Evolutionary conservation across 2,797 vertebrate species (phyloP), one percentile per base, ranked within the genome.

Genomic region (Pygocentrus nattereri): DNA sequence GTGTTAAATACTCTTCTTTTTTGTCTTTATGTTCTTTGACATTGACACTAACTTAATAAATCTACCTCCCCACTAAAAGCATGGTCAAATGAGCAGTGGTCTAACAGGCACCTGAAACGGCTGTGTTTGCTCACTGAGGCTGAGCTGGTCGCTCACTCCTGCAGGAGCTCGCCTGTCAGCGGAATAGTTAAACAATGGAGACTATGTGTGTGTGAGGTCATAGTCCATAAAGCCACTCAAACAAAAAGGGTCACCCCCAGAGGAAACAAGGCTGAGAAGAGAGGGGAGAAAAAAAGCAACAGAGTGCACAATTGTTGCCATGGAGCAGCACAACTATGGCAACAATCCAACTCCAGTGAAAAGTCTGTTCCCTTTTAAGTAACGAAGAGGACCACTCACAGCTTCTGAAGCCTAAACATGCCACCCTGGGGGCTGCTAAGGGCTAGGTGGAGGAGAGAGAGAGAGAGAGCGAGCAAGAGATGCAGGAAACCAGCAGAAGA

Each of bases 291-390:
- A 82, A 85, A 86, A 75, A 86, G 84, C 77, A 82, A 83, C 64
- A 13, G 84, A 80, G 77, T 84, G 77, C 70, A 87, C 83, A 87
- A 85, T 84, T 82, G 85, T 87, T 86, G 76, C 86, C 80, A 89
- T 87, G 85, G 88, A 82, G 72, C 62, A 19, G 69, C 72, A 89
- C 83, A 87, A 87, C 85, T 86, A 89, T 86, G 85, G 85, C 82
- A 86, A 87, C 79, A 77, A 82, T 86, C 78, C 79, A 61, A 31
- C 76, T 58, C 71, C 73, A 76, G 78, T 84, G 83, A 87, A 86
- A 80, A 74, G 82, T 71, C 78, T 81, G 85, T 80, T 85, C 76
- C 73, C 79, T 82, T 84, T 85, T 77, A 78, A 86, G 83, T 83
- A 73, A 82, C 44, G 61, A 85, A 80, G 73, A 81, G 27, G 52